Percentiles rank a stretch among this genome's conserved stretches.
Conservation (phyloP, 2,888 invertebrate species). For the Miltochrista miniata region DNA sequence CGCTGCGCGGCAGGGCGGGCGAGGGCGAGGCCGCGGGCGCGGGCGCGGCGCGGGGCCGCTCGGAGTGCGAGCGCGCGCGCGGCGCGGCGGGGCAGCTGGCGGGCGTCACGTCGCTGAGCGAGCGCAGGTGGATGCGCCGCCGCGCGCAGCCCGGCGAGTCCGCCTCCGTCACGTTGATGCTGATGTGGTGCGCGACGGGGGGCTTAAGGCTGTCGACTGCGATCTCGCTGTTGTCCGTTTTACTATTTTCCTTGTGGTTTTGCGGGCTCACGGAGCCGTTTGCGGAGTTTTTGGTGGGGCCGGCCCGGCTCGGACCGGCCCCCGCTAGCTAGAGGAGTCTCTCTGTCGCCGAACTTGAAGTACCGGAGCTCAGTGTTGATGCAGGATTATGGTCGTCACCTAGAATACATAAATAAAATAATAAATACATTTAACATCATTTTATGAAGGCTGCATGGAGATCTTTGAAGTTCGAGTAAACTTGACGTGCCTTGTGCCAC, state of each 20-base stretch:
- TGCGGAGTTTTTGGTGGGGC: slow-evolving; percentile 73
- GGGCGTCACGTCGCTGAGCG: slow-evolving; percentile 75
- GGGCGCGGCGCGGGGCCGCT: slow-evolving; percentile 62
- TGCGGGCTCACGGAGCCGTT: slow-evolving; percentile 56
- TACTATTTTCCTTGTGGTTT: slow-evolving; percentile 46
- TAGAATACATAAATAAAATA: slow-evolving; percentile 34
- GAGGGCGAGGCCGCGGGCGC: slow-evolving; percentile 55
- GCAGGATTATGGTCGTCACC: slow-evolving; percentile 83
- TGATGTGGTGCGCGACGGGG: slow-evolving; percentile 59
- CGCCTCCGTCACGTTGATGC: slow-evolving; percentile 74
- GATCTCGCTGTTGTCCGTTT: slow-evolving; percentile 47
- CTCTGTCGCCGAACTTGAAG: slow-evolving; percentile 88
- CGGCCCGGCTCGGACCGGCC: slow-evolving; percentile 84
- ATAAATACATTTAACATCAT: background rate
- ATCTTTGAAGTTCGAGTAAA: no score
- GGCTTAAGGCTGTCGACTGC: slow-evolving; percentile 37
- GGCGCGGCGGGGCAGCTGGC: slow-evolving; percentile 61
- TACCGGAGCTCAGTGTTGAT: slow-evolving; percentile 85
- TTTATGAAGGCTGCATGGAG: no score
- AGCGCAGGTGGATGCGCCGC: slow-evolving; percentile 74
- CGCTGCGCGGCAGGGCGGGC: slow-evolving; percentile 42
- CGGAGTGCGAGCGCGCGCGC: slow-evolving; percentile 72
- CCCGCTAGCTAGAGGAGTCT: slow-evolving; percentile 90
- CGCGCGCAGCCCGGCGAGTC: slow-evolving; percentile 70
- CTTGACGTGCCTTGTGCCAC: no score